Evolutionary conservation across 2,113 vertebrate species (phyloP).

Genomic region (Rattus rattus): DNA sequence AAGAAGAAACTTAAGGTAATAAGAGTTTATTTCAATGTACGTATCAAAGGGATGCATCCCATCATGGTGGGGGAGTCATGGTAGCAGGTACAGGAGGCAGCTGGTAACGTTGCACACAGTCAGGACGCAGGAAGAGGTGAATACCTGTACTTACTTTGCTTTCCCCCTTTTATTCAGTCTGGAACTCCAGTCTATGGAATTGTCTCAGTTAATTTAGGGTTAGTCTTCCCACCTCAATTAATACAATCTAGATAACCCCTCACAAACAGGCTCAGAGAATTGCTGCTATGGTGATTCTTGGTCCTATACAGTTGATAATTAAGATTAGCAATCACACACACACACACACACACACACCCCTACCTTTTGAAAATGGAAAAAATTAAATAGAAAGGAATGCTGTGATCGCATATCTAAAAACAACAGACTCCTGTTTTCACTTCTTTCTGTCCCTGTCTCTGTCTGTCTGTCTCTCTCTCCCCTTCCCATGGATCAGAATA

Average conservation of each 20-base stretch:
- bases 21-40: background rate
- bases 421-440: background rate
- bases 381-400: background rate
- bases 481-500: no score
- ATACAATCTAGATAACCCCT: background rate
- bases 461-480: no score
- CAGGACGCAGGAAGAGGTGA: background rate
- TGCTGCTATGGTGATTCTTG: background rate
- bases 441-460: background rate
- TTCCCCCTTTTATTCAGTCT: background rate
- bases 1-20: background rate
- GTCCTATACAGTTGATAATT: background rate
- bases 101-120: background rate
- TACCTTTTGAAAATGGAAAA: background rate
- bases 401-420: background rate
- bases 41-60: background rate
- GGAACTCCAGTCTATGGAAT: background rate
- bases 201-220: background rate
- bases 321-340: slow-evolving; percentile 19
- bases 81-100: background rate
- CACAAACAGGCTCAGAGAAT: background rate
- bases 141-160: background rate
- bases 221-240: background rate
- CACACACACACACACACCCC: background rate
- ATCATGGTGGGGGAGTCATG: background rate